Conservation (phyloP, 2,888 invertebrate species). For the Aradus depressus region DNA sequence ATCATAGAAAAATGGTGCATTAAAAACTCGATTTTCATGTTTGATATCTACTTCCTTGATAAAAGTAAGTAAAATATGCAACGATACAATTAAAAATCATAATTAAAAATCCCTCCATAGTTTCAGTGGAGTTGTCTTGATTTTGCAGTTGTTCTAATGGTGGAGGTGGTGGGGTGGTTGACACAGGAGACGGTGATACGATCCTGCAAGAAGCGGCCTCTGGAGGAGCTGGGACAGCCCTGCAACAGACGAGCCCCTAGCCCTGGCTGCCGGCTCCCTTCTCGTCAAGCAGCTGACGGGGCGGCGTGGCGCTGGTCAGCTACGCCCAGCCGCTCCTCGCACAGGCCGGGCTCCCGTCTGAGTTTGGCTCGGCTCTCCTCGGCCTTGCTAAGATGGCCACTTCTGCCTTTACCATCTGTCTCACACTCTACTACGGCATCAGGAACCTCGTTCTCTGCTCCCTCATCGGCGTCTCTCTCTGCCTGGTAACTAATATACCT, state of each 20-base stretch:
- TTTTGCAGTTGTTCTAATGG: no score
- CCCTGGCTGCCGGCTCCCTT: background rate
- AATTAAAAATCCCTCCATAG: no score
- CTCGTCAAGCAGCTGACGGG: constrained; percentile 13
- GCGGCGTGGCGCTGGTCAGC: constrained; percentile 1
- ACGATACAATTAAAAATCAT: no score
- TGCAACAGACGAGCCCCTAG: background rate
- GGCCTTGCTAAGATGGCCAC: constrained; percentile 3
- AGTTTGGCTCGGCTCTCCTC: background rate
- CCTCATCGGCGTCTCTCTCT: background rate
- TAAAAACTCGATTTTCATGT: no score
- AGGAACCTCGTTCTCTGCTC: constrained; percentile 5
- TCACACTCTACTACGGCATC: background rate
- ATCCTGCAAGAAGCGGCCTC: background rate
- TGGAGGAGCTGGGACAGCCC: background rate
- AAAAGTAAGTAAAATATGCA: no score
- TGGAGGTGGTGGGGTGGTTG: no score
- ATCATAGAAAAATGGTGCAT: no score
- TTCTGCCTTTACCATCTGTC: background rate
- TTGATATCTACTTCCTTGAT: no score
- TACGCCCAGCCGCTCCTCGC: constrained; percentile 8
- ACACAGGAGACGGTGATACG: no score
- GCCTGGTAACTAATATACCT: constrained; percentile 1
- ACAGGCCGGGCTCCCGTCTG: background rate
- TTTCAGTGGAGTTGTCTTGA: no score